Evolutionary conservation across 2,113 vertebrate genomes (phyloP).

Genomic region (Pogonocichla stellata): DNA sequence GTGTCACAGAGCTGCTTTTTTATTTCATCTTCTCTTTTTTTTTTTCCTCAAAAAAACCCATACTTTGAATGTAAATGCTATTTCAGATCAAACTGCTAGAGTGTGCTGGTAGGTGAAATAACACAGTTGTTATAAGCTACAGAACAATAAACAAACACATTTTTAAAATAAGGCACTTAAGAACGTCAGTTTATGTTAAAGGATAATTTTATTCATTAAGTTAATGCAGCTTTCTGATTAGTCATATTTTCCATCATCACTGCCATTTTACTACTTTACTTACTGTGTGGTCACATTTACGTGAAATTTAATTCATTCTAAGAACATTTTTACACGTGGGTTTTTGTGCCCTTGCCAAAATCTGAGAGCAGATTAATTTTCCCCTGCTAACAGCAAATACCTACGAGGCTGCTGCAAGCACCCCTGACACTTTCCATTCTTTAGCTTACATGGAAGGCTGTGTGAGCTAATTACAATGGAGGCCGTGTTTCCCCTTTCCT

Average conservation of each 20-base stretch:
- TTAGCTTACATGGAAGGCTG: not conserved
- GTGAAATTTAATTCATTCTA: not conserved
- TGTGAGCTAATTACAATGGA: not conserved
- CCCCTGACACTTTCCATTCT: not conserved
- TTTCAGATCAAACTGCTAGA: not conserved
- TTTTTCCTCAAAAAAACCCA: accelerated
- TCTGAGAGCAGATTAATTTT: conserved; percentile 12
- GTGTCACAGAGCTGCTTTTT: not conserved
- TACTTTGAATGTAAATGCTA: not conserved
- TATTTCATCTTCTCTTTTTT: not conserved
- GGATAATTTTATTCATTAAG: not conserved
- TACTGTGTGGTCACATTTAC: not conserved
- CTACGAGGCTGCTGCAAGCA: not conserved
- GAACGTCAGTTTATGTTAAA: not conserved
- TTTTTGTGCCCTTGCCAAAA: conserved; percentile 23
- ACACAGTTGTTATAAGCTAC: not conserved
- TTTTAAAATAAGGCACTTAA: not conserved
- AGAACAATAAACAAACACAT: not conserved
- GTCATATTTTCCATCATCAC: conserved; percentile 20
- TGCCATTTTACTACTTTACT: not conserved
- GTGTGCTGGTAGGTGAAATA: not conserved
- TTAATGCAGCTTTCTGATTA: conserved; percentile 10
- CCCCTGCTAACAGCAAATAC: not conserved
- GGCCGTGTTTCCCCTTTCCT: not conserved
- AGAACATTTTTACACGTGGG: not conserved